Evolutionary conservation across 2,113 vertebrate species (phyloP).

Genomic region (Rhadina sibilatrix): DNA sequence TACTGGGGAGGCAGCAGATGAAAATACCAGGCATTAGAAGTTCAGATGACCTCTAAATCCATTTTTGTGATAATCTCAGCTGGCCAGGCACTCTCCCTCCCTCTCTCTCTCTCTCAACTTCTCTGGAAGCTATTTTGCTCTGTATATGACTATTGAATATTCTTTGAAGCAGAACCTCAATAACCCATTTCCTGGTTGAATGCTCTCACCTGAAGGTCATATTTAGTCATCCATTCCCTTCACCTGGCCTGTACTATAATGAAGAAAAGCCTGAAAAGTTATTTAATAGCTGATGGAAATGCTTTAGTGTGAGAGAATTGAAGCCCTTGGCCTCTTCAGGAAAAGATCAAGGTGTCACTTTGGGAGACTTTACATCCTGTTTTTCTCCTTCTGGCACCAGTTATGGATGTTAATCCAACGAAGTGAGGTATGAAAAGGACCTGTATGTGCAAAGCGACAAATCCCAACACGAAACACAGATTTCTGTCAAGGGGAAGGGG

Average conservation of each 20-base stretch:
- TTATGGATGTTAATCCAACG: background rate
- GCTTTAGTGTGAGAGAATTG: background rate
- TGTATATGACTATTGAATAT: background rate
- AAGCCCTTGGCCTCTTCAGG: background rate
- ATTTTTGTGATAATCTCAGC: background rate
- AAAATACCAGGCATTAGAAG: background rate
- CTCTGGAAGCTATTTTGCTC: background rate
- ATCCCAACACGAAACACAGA: background rate
- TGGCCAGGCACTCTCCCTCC: background rate
- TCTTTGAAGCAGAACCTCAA: slow-evolving; percentile 38
- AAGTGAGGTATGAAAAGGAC: background rate
- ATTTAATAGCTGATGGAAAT: background rate
- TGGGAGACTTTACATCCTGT: background rate
- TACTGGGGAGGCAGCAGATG: background rate
- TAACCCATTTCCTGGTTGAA: slow-evolving; percentile 48
- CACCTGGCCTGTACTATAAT: background rate
- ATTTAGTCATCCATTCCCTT: background rate
- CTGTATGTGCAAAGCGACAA: background rate
- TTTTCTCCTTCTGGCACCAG: background rate
- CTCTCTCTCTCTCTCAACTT: background rate
- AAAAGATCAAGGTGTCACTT: background rate
- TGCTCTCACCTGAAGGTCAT: slow-evolving; percentile 31
- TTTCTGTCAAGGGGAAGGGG: background rate
- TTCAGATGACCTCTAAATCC: background rate
- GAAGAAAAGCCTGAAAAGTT: background rate